These are phyloP conservation scores for Pionites leucogaster DNA, from an alignment of 2,113 vertebrate species.

Conservation along the genomic window DNA sequence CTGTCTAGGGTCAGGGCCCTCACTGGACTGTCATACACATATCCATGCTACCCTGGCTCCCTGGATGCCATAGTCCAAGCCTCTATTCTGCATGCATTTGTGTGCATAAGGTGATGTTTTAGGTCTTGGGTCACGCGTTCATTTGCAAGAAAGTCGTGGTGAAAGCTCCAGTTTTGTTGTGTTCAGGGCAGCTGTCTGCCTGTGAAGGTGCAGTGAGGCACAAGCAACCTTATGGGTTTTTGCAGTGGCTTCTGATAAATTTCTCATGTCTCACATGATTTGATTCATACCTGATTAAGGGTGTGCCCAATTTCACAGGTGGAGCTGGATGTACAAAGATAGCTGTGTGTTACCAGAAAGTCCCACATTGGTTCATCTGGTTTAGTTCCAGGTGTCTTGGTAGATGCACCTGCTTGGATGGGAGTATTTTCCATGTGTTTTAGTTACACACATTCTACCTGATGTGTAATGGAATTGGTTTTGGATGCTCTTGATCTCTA, in stretches of 20 bases:
- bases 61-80: not conserved
- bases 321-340: not conserved
- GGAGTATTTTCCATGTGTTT: not conserved
- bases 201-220: not conserved
- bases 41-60: not conserved
- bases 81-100: not conserved
- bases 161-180: not conserved
- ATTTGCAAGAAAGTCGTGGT: not conserved
- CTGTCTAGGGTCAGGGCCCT: not conserved
- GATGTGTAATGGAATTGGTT: not conserved
- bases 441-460: not conserved
- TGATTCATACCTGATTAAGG: not conserved
- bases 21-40: rapidly evolving
- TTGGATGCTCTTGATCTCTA: not conserved
- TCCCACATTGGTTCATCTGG: not conserved
- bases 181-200: not conserved
- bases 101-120: not conserved
- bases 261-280: not conserved
- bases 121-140: not conserved
- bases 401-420: not conserved
- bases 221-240: not conserved
- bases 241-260: not conserved
- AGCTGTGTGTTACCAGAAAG: not conserved
- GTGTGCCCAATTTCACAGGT: not conserved
- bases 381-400: not conserved